Conservation (phyloP, 2,113 vertebrate species). For the Xyliphius kryptos region DNA sequence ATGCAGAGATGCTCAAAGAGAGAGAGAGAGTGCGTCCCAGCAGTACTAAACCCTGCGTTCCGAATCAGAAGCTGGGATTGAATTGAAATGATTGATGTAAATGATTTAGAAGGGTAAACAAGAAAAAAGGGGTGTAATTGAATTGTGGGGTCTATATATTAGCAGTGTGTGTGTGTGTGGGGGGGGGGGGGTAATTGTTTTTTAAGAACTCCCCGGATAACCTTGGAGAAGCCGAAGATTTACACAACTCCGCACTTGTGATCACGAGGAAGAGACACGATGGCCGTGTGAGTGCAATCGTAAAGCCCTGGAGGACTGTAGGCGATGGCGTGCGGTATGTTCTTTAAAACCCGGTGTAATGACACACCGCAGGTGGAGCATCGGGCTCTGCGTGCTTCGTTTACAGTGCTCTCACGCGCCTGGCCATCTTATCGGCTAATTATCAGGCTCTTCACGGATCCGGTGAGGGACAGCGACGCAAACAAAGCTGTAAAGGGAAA, state of each 20-base stretch:
- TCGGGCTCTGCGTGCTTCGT: no score
- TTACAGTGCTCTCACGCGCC: no score
- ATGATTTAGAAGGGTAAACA: slow-evolving; percentile 49
- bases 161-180: slow-evolving; percentile 5
- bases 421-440: neutral
- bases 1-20: neutral
- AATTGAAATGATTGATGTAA: slow-evolving; percentile 59
- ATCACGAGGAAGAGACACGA: slow-evolving; percentile 9
- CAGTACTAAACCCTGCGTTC: slow-evolving; percentile 35
- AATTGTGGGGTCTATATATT: slow-evolving; percentile 31
- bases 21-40: slow-evolving; percentile 18
- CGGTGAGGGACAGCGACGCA: neutral
- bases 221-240: slow-evolving; percentile 31
- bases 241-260: slow-evolving; percentile 13
- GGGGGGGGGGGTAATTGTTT: slow-evolving; percentile 15
- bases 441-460: neutral
- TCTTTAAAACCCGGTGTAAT: no score
- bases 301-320: slow-evolving; percentile 6
- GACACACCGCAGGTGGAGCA: no score
- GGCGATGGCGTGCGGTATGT: neutral
- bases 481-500: slow-evolving; percentile 1
- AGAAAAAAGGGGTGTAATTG: slow-evolving; percentile 49
- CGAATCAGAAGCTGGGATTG: slow-evolving; percentile 53
- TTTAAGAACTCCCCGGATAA: slow-evolving; percentile 17
- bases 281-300: slow-evolving; percentile 34